Conservation (phyloP, 2,113 vertebrate genomes). For the Nymphicus hollandicus region DNA sequence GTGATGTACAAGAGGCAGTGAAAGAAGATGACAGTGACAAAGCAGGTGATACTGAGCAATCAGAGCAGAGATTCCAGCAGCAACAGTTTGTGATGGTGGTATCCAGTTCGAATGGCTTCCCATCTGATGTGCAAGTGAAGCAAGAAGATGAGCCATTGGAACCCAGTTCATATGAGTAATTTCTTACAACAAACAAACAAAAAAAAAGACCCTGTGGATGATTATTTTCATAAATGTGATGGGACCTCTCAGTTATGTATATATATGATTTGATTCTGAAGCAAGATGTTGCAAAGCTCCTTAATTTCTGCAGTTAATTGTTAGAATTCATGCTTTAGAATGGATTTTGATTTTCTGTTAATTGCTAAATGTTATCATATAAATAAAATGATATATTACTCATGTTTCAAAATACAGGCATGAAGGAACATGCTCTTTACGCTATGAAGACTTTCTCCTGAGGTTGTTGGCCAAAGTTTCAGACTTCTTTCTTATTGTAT, state of each 20-base stretch:
- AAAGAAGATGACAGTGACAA: slow-evolving; percentile 47
- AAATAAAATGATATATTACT: slow-evolving; percentile 39
- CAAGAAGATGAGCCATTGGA: slow-evolving; percentile 73
- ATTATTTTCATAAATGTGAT: slow-evolving; percentile 69
- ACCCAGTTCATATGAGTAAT: slow-evolving; percentile 58
- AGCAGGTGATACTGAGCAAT: slow-evolving; percentile 56
- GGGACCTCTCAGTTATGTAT: slow-evolving; percentile 64
- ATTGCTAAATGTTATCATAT: slow-evolving; percentile 49
- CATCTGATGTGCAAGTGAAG: slow-evolving; percentile 70
- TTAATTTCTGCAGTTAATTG: slow-evolving; percentile 66
- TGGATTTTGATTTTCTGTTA: slow-evolving; percentile 67
- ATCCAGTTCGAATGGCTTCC: slow-evolving; percentile 69
- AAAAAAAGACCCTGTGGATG: slow-evolving; percentile 50
- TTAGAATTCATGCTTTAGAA: slow-evolving; percentile 67
- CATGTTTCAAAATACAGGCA: slow-evolving; percentile 67
- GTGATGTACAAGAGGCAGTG: background rate
- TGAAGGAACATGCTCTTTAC: slow-evolving; percentile 73
- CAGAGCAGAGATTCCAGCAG: slow-evolving; percentile 66
- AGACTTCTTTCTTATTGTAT: slow-evolving; percentile 50
- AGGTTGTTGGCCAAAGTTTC: slow-evolving; percentile 65
- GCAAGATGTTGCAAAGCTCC: slow-evolving; percentile 60
- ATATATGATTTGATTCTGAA: slow-evolving; percentile 66
- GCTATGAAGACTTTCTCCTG: slow-evolving; percentile 65
- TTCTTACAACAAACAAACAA: background rate
- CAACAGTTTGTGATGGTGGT: slow-evolving; percentile 81